A percentile compares a stretch with the other conserved stretches of the same genome.
Conservation (phyloP, 2,113 vertebrate species). For the Emberiza fucata region DNA sequence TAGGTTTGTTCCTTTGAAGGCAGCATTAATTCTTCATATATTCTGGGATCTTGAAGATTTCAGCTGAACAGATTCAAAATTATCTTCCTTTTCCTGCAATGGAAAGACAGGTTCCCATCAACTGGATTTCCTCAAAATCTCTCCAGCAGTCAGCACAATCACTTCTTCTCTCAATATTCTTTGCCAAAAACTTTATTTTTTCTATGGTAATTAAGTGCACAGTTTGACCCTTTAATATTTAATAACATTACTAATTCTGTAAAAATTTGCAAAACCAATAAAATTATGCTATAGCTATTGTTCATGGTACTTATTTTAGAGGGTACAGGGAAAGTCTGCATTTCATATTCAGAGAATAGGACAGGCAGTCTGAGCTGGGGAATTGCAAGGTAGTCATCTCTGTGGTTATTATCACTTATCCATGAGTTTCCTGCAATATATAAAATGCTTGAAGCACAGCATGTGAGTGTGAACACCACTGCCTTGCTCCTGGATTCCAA, state of each 20-base stretch:
- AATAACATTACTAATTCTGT: not conserved
- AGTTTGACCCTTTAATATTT: not conserved
- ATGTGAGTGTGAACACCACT: not conserved
- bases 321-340: not conserved
- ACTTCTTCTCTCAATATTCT: not conserved
- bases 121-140: not conserved
- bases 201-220: not conserved
- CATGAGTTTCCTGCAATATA: not conserved
- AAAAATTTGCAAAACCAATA: not conserved
- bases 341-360: not conserved
- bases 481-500: not conserved
- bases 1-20: slow-evolving; percentile 63
- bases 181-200: not conserved
- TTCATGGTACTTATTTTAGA: not conserved
- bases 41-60: slow-evolving; percentile 88
- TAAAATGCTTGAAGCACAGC: not conserved
- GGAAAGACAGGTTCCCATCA: slow-evolving; percentile 25
- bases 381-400: not conserved
- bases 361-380: not conserved
- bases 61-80: slow-evolving; percentile 92
- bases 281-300: not conserved
- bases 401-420: not conserved
- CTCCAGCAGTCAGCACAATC: not conserved
- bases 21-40: slow-evolving; percentile 75
- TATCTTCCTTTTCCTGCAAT: slow-evolving; percentile 88